Conservation (phyloP, 2,888 invertebrate genomes). For the Yponomeuta malinellus region DNA sequence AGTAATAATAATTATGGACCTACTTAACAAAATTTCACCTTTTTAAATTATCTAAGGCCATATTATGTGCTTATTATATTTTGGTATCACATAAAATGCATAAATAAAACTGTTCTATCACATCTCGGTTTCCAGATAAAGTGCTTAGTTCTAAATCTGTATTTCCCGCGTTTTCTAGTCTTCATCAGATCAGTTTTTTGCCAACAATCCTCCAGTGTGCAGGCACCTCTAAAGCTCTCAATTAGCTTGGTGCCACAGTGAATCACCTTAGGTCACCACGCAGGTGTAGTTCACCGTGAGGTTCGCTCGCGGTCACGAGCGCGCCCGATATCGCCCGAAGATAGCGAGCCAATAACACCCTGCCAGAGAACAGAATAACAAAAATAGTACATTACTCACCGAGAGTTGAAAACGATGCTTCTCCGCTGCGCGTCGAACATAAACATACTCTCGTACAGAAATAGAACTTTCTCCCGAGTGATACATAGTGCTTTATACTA, state of each 20-base stretch:
- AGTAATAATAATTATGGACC: too few species aligned
- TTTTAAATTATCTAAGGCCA: too few species aligned
- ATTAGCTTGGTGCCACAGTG: not conserved
- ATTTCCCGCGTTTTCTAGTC: too few species aligned
- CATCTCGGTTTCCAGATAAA: not conserved
- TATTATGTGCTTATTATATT: too few species aligned
- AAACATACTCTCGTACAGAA: too few species aligned
- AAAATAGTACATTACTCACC: not conserved
- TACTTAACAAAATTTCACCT: too few species aligned
- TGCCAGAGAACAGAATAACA: not conserved
- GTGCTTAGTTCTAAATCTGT: too few species aligned
- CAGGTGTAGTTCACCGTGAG: slow-evolving; percentile 2
- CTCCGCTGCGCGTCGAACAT: too few species aligned
- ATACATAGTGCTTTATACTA: too few species aligned
- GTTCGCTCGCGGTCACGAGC: not conserved
- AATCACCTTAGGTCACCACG: not conserved
- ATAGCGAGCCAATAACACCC: not conserved
- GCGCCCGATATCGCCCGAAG: not conserved
- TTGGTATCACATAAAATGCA: not conserved
- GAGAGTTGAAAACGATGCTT: too few species aligned
- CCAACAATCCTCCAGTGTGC: not conserved
- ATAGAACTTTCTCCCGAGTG: too few species aligned
- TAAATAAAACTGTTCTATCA: not conserved
- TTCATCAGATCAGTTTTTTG: too few species aligned
- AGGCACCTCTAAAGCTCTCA: not conserved